Percentiles rank a stretch among this genome's conserved stretches.
Evolutionary conservation across 2,113 vertebrate species (phyloP).

Genomic region (Cariama cristata): DNA sequence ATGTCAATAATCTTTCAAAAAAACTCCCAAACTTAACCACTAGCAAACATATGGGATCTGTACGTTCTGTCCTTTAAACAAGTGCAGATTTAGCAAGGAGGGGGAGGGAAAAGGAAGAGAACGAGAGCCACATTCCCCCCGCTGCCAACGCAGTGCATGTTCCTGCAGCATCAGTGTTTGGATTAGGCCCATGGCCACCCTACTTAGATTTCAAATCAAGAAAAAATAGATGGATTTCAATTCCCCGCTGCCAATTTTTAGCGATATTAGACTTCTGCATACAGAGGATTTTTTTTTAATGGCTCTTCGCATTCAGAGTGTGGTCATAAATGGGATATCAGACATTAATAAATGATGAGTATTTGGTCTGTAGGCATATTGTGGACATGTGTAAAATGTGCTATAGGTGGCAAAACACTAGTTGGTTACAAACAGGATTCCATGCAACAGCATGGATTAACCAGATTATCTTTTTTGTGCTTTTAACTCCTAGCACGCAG

Average conservation of each 20-base stretch:
- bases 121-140: not conserved
- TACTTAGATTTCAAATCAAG: slow-evolving; percentile 8
- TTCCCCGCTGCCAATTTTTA: not conserved
- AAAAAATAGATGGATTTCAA: not conserved
- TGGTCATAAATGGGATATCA: not conserved
- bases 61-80: slow-evolving; percentile 63
- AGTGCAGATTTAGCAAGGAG: slow-evolving; percentile 70
- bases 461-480: not conserved
- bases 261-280: not conserved
- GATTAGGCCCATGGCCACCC: slow-evolving; percentile 25
- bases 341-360: not conserved
- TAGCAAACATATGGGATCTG: slow-evolving; percentile 62
- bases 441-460: not conserved
- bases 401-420: not conserved
- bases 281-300: not conserved
- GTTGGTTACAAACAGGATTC: not conserved
- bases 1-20: not conserved
- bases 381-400: not conserved
- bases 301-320: not conserved
- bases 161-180: slow-evolving; percentile 45
- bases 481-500: not conserved
- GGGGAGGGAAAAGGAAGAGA: slow-evolving; percentile 56
- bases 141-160: slow-evolving; percentile 48
- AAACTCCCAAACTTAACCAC: not conserved
- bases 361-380: not conserved